Evolutionary conservation across 2,113 vertebrate genomes (phyloP).

Genomic region (Siphamia tubifer): DNA sequence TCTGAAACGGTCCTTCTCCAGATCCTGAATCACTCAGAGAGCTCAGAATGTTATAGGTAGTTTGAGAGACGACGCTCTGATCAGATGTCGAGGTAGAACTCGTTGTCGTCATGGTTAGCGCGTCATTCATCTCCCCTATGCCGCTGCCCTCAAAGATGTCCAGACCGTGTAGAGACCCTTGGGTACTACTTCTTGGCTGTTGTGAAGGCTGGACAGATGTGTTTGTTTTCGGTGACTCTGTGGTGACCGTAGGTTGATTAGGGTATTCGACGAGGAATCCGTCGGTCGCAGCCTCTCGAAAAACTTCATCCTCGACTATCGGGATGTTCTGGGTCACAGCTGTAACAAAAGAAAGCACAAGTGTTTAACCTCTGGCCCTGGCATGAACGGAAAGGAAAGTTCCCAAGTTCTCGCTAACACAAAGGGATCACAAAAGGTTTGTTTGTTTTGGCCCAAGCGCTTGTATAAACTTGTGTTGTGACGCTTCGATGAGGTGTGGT

Average conservation of each 20-base stretch:
- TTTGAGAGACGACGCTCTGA: neutral
- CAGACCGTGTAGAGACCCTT: neutral
- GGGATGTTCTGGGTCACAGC: constrained; percentile 21
- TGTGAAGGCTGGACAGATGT: neutral
- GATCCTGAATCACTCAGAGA: neutral
- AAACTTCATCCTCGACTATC: constrained; percentile 17
- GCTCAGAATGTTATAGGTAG: neutral
- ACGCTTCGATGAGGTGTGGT: constrained; percentile 40
- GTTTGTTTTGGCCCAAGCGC: neutral
- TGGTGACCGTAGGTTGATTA: neutral
- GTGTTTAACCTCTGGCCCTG: constrained; percentile 32
- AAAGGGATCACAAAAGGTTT: neutral
- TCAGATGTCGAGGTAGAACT: neutral
- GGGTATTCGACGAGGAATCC: constrained; percentile 19
- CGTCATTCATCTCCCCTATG: neutral
- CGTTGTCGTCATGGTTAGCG: neutral
- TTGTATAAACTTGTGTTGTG: constrained; percentile 52
- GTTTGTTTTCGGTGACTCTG: neutral
- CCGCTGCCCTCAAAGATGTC: constrained; percentile 10
- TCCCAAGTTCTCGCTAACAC: neutral
- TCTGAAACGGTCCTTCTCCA: neutral
- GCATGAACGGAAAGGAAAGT: constrained; percentile 50
- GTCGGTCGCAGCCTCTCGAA: constrained; percentile 38
- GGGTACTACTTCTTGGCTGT: neutral
- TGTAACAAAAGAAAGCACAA: constrained; percentile 41